Evolutionary conservation across 2,113 vertebrate genomes (phyloP).

Genomic region (Rhinoptilus africanus): DNA sequence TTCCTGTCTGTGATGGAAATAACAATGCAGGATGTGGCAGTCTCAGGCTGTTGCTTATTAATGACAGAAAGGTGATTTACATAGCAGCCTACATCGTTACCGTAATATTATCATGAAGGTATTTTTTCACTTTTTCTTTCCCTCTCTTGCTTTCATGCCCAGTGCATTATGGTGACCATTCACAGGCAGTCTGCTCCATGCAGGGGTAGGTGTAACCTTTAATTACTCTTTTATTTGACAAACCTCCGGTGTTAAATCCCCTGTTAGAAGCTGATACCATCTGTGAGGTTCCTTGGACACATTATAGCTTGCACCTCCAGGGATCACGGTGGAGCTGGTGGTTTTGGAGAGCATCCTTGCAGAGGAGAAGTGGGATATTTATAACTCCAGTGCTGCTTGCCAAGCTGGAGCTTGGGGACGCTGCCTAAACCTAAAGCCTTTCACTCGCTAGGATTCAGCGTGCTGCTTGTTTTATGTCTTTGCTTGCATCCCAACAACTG

Average conservation of each 20-base stretch:
- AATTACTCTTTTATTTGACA: neutral
- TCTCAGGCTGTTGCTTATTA: neutral
- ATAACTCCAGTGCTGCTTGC: neutral
- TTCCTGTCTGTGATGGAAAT: neutral
- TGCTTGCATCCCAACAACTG: neutral
- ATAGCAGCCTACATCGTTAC: neutral
- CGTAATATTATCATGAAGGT: neutral
- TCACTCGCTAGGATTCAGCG: fast-evolving
- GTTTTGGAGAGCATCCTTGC: neutral
- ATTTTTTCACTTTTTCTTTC: neutral
- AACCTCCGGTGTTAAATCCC: neutral
- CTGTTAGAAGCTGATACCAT: neutral
- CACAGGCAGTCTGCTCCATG: fast-evolving
- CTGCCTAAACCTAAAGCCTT: neutral
- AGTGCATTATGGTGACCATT: neutral
- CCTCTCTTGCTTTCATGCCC: neutral
- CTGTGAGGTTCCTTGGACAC: neutral
- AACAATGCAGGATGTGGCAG: neutral
- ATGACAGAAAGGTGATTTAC: neutral
- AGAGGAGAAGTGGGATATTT: neutral
- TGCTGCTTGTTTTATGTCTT: neutral
- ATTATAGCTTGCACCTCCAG: neutral
- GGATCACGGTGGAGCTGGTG: neutral
- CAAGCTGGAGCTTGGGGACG: neutral
- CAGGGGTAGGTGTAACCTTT: neutral